phyloP scores from a whole-genome alignment of 2,113 vertebrate genomes.

The Drymodes brunneopygia region DNA sequence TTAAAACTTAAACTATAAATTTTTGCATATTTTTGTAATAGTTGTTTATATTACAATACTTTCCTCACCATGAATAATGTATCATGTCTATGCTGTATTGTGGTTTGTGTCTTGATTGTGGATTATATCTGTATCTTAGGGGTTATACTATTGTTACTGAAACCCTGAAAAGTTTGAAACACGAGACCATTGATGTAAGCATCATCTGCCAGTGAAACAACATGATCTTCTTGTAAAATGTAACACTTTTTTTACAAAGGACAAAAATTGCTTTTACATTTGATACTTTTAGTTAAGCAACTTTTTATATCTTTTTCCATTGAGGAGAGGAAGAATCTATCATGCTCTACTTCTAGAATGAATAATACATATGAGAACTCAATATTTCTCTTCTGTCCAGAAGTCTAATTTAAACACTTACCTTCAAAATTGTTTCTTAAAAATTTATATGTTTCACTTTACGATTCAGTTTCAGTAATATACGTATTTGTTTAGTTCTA shows the following conservation, averaged over 20 bases:
- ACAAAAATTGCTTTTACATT: neutral
- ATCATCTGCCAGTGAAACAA: neutral
- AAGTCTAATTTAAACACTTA: neutral
- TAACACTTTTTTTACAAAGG: neutral
- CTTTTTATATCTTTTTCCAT: neutral
- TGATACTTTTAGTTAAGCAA: neutral
- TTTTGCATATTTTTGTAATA: neutral
- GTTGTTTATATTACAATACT: neutral
- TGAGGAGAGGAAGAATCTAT: neutral
- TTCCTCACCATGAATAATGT: neutral
- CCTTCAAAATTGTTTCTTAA: neutral
- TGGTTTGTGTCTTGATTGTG: neutral
- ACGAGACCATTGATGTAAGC: neutral
- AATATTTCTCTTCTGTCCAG: neutral
- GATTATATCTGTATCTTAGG: neutral
- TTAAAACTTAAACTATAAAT: neutral
- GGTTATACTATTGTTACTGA: neutral
- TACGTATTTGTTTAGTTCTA: neutral
- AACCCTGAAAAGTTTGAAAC: neutral
- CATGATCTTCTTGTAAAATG: neutral
- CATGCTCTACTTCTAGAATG: neutral
- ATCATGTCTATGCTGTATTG: neutral
- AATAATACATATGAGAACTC: neutral
- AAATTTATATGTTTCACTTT: neutral
- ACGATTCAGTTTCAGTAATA: neutral